Conservation (phyloP, 92 coral and sea anemone species). For the Zoanthus gigantus region DNA sequence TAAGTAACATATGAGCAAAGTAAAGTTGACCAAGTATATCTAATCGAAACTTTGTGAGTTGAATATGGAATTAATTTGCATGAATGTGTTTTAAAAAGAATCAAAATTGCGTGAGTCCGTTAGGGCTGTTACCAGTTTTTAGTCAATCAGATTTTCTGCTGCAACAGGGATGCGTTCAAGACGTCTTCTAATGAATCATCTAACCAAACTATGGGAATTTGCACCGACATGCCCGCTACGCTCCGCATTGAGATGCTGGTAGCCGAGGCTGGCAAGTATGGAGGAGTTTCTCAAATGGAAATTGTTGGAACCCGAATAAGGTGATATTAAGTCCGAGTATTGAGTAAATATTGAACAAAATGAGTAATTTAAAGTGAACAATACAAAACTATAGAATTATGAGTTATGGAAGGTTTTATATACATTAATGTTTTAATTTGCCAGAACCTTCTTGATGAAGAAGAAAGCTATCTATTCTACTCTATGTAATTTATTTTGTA, state of each 20-base stretch:
- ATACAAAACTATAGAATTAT: too few relatives aligned
- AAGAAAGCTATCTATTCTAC: not conserved
- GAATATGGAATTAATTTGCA: too few relatives aligned
- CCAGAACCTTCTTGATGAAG: too few relatives aligned
- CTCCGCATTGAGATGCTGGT: slow-evolving; percentile 81
- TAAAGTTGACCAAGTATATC: too few relatives aligned
- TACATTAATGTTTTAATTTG: not conserved
- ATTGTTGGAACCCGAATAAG: slow-evolving; percentile 83
- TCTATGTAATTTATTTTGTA: not conserved
- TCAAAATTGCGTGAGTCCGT: too few relatives aligned
- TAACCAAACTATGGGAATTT: slow-evolving; percentile 21
- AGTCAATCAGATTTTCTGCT: not conserved
- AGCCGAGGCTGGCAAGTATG: slow-evolving; percentile 82
- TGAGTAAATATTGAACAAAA: too few relatives aligned
- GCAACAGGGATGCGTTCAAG: not conserved
- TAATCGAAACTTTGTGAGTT: too few relatives aligned
- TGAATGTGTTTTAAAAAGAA: too few relatives aligned
- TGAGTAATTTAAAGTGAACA: too few relatives aligned
- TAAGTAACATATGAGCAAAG: too few relatives aligned
- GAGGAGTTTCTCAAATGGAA: slow-evolving; percentile 88
- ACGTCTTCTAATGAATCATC: not conserved
- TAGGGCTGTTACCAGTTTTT: too few relatives aligned
- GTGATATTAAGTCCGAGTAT: slow-evolving; percentile 49
- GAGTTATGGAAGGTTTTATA: too few relatives aligned
- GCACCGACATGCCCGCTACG: slow-evolving; percentile 33